phyloP scores from a whole-genome alignment of 1,140 invertebrate genomes.

The Rhagoletis pomonella region DNA sequence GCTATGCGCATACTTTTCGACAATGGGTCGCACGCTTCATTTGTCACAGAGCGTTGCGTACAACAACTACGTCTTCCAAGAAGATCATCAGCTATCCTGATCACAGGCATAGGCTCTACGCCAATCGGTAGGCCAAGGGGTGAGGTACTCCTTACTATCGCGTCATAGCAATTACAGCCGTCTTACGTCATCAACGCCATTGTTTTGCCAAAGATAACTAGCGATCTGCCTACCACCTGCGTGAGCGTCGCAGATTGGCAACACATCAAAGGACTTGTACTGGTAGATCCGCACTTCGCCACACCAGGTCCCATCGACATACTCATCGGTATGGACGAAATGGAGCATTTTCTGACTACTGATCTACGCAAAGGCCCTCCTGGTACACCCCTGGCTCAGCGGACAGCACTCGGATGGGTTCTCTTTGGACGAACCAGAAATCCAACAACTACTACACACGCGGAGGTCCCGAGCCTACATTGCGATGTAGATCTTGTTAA shows the following conservation, averaged over 20 bases:
- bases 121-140: background rate
- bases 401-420: constrained; percentile 32
- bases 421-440: background rate
- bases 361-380: constrained; percentile 29
- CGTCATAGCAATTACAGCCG: background rate
- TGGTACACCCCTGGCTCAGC: constrained; percentile 30
- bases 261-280: background rate
- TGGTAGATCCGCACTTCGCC: constrained; percentile 9
- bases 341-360: constrained; percentile 23
- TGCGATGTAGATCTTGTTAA: background rate
- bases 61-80: background rate
- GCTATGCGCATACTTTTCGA: background rate
- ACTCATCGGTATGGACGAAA: constrained; percentile 45
- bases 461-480: background rate
- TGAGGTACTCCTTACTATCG: background rate
- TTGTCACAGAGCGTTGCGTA: background rate
- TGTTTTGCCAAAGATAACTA: constrained; percentile 45
- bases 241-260: background rate
- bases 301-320: background rate
- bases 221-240: background rate
- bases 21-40: background rate
- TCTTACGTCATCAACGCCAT: background rate
- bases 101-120: constrained; percentile 11
- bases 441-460: background rate
- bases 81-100: background rate